A percentile compares a stretch with the other conserved stretches of the same genome.
phyloP scores from a whole-genome alignment of 2,113 vertebrate species.

The Pandion haliaetus region DNA sequence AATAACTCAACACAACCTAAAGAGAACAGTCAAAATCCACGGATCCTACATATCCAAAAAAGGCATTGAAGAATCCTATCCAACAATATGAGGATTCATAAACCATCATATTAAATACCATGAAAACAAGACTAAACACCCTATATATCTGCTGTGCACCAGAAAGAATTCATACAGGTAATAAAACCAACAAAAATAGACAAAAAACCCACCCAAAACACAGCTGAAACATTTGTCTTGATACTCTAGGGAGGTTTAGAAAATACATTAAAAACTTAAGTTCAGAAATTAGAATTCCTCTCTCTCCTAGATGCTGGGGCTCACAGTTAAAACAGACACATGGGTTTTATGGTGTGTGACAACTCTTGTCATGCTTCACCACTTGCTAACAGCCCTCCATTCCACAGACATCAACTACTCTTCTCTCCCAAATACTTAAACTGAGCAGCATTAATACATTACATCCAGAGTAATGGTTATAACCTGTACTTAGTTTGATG shows the following conservation, averaged over 20 bases:
- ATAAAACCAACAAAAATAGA: not conserved
- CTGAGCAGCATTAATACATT: not conserved
- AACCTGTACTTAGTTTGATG: not conserved
- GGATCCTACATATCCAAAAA: not conserved
- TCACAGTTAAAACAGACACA: not conserved
- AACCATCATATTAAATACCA: not conserved
- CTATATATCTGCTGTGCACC: not conserved
- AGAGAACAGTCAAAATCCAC: not conserved
- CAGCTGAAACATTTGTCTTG: not conserved
- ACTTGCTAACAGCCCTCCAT: not conserved
- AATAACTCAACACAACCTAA: not conserved
- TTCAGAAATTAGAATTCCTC: not conserved
- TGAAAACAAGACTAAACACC: not conserved
- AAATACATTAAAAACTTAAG: not conserved
- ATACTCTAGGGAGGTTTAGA: not conserved
- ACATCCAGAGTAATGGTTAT: not conserved
- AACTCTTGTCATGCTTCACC: not conserved
- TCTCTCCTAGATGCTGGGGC: not conserved
- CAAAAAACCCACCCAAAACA: not conserved
- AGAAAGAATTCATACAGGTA: not conserved
- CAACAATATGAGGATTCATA: not conserved
- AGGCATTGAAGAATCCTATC: not conserved
- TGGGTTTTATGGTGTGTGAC: not conserved
- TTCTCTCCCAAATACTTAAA: not conserved
- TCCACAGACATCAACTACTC: not conserved